Evolutionary conservation across 2,888 invertebrate species (phyloP).

Genomic region (Apamea monoglypha): DNA sequence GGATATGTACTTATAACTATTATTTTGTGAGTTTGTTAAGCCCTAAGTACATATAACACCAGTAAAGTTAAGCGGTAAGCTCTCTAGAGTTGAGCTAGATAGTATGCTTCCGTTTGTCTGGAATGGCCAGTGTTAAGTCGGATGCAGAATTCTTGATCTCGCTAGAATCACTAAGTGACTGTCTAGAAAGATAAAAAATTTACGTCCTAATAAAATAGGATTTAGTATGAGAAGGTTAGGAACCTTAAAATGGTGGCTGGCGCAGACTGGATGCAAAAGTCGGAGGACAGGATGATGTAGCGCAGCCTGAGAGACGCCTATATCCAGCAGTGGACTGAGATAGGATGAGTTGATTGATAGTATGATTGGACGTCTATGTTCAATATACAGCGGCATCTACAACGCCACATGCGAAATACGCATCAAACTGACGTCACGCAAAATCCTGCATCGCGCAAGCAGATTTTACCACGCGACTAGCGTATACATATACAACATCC

Average conservation of each 20-base stretch:
- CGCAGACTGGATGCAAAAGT: neutral
- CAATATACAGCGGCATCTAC: neutral
- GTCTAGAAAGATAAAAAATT: neutral
- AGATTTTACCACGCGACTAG: neutral
- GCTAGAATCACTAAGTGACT: neutral
- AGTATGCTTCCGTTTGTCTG: no score
- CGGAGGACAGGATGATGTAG: no score
- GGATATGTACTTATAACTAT: neutral
- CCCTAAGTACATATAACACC: no score
- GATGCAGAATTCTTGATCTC: neutral
- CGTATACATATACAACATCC: neutral
- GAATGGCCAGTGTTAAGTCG: neutral
- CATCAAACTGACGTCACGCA: neutral
- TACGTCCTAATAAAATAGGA: neutral
- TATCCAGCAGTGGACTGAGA: neutral
- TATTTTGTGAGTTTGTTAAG: constrained; percentile 8
- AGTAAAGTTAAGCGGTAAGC: neutral
- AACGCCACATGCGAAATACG: neutral
- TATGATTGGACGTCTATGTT: neutral
- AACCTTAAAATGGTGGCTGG: neutral
- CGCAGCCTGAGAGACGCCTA: no score
- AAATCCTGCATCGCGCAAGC: neutral
- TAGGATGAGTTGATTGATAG: neutral
- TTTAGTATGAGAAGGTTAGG: neutral
- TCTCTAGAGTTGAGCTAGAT: neutral